These are phyloP conservation scores for Vicugna pacos DNA, from an alignment of 2,113 vertebrate genomes.

Conservation along the genomic window DNA sequence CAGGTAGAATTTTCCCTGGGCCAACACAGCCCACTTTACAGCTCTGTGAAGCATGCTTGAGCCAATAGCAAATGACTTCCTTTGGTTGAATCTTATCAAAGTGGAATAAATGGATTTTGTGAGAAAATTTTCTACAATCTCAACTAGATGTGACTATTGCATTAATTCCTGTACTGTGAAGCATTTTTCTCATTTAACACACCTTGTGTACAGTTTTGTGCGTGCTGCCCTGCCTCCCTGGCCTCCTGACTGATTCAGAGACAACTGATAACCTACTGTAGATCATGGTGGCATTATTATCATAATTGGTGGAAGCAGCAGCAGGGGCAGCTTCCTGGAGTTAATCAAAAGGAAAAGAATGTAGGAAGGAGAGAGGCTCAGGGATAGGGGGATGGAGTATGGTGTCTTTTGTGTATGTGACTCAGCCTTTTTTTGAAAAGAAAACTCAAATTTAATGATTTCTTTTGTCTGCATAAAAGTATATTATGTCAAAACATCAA, in stretches of 20 bases:
- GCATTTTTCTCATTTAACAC: not conserved
- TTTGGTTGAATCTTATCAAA: slow-evolving; percentile 15
- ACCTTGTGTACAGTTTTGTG: not conserved
- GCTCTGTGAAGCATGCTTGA: not conserved
- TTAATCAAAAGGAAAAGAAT: slow-evolving; percentile 1
- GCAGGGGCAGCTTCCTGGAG: not conserved
- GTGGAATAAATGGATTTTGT: not conserved
- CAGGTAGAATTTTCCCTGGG: not conserved
- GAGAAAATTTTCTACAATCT: not conserved
- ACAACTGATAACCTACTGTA: not conserved
- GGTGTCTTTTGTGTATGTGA: not conserved
- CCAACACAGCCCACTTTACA: not conserved
- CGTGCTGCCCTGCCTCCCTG: not conserved
- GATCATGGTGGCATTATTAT: not conserved
- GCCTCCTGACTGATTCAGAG: not conserved
- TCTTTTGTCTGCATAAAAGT: slow-evolving; percentile 11
- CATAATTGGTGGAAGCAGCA: not conserved
- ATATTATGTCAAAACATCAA: slow-evolving; percentile 22
- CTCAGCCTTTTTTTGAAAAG: not conserved
- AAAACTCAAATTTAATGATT: not conserved
- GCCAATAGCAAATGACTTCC: not conserved
- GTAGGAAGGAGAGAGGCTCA: not conserved
- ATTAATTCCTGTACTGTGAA: not conserved
- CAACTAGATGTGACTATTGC: not conserved
- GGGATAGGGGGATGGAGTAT: no score